A percentile compares a stretch with the other conserved stretches of the same genome.
phyloP scores from a whole-genome alignment of 2,797 vertebrate species.

The Salmo trutta region DNA sequence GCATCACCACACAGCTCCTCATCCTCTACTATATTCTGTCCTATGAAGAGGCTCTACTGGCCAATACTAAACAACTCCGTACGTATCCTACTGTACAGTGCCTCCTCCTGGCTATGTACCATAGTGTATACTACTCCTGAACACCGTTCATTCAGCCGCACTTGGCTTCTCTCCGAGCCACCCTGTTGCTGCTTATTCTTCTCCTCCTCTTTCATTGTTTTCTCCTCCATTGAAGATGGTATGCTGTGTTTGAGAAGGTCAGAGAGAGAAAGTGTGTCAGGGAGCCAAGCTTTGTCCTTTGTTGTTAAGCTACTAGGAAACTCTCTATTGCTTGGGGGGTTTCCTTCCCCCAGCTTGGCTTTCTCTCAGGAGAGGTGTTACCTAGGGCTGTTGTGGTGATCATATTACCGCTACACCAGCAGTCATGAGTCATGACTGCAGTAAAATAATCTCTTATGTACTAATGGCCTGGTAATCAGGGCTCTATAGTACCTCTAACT shows the following conservation, averaged over 20 bases:
- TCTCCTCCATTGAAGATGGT: slow-evolving; percentile 41
- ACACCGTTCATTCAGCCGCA: not conserved
- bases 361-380: slow-evolving; percentile 9
- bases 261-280: slow-evolving; percentile 35
- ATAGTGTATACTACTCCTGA: not conserved
- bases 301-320: slow-evolving; percentile 53
- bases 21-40: slow-evolving; percentile 97
- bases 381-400: too few relatives aligned
- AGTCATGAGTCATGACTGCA: too few relatives aligned
- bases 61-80: slow-evolving; percentile 94
- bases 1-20: slow-evolving; percentile 93
- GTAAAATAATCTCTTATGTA: too few relatives aligned
- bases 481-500: too few relatives aligned
- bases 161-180: not conserved
- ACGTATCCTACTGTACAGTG: slow-evolving; percentile 30
- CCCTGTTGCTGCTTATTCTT: slow-evolving; percentile 15
- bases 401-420: too few relatives aligned
- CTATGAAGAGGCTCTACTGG: slow-evolving; percentile 93
- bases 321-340: slow-evolving; percentile 48
- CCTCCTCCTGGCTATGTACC: not conserved
- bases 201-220: slow-evolving; percentile 37
- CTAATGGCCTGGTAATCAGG: too few relatives aligned
- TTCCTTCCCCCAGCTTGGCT: slow-evolving; percentile 44
- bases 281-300: slow-evolving; percentile 50
- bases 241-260: slow-evolving; percentile 2